Base-by-base conservation (phyloP, 2,113 vertebrate genomes). In the Dendropsophus ebraccatus region DNA sequence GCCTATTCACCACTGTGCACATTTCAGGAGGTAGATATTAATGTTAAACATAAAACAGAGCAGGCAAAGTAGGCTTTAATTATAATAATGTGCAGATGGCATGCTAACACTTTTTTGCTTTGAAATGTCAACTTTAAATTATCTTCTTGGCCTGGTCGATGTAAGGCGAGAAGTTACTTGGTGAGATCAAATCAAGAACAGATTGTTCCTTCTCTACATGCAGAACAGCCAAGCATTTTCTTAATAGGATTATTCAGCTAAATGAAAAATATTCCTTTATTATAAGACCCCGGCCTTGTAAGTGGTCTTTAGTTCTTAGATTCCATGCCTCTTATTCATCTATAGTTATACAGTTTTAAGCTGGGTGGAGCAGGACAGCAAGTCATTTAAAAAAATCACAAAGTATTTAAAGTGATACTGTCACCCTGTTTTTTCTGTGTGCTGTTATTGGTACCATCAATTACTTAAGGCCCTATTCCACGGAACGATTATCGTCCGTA, bases 51-150 rank as follows among this genome's bases (percentile, higher is more conserved):
- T 47, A 74, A 74, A 47, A 74, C 5, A 74, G 41, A 74, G 41
- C 72, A 74, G 35, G 41, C 41, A 74, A 74, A 41, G 72, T 49
- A 23, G 17, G 41, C 11, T 74, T 74, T 74, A 74, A 74, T 74
- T 74, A 25, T 45, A 47, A 25, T 74, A 74, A n/a, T 74, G 72
- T 49, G 72, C 72, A 74, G 41, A 74, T 49, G 41, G 72, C 72
- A 47, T 28, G 13, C 72, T 25, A 74, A 74, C 72, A 74, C 72
- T 74, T 74, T 70, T 74, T 49, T 74, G 21, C 35, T 25, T 2
- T 74, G 37, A 74, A 74, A 74, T 49, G 72, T 74, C 72, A 74
- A 49, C 72, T 49, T 74, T 74, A 74, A 74, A 74, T 47, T 74
- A 74, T 74, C 23, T 74, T 74, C n/a, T 74, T 74, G 41, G 41